phyloP scores from a whole-genome alignment of 92 coral and sea anemone species.

The Micromussa lordhowensis region DNA sequence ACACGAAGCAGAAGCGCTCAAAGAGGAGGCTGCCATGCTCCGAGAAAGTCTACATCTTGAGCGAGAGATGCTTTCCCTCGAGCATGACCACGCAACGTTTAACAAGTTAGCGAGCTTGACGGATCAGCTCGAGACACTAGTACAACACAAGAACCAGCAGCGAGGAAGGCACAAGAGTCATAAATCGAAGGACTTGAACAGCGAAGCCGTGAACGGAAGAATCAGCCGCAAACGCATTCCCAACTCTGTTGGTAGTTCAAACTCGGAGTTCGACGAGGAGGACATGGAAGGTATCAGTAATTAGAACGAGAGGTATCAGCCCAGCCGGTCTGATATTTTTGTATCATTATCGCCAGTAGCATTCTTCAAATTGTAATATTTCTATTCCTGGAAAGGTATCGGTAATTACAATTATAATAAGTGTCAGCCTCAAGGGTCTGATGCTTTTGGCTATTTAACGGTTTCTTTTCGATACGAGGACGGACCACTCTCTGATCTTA shows the following conservation, averaged over 20 bases:
- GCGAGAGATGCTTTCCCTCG: constrained; percentile 84
- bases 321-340: constrained; percentile 6
- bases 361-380: not conserved
- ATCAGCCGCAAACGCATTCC: constrained; percentile 63
- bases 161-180: constrained; percentile 42
- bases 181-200: constrained; percentile 53
- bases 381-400: not conserved
- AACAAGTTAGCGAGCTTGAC: constrained; percentile 81
- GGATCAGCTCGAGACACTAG: constrained; percentile 79
- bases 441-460: not conserved
- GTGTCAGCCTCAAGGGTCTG: not conserved
- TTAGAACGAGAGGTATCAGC: not conserved
- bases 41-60: constrained; percentile 83
- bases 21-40: constrained; percentile 78
- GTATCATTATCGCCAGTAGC: not conserved
- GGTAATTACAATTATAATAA: not conserved
- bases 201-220: constrained; percentile 38
- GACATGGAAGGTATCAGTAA: constrained; percentile 33
- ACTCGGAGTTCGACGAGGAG: constrained; percentile 58
- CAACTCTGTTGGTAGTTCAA: constrained; percentile 80
- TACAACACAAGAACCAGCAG: constrained; percentile 74
- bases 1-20: constrained; percentile 71
- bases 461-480: not conserved
- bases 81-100: constrained; percentile 82
- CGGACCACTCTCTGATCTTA: not conserved